phyloP scores from a whole-genome alignment of 1,140 invertebrate genomes.

The Kradibia gibbosae region DNA sequence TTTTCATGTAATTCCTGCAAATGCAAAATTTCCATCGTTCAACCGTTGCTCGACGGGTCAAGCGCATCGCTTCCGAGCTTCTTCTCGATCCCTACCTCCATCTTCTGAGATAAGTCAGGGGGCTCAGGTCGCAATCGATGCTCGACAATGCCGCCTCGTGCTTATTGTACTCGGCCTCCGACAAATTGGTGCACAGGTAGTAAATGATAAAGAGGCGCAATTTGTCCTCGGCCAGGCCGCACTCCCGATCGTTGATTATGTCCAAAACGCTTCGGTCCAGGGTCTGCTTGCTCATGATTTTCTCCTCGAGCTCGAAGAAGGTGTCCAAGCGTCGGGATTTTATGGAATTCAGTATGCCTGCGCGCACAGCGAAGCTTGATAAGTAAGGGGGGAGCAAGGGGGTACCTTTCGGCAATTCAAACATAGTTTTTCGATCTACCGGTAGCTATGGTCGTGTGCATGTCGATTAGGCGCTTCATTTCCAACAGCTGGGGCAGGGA shows the following conservation, averaged over 20 bases:
- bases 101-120: slow-evolving; percentile 89
- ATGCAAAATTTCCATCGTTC: too few relatives aligned
- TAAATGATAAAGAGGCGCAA: slow-evolving; percentile 96
- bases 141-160: slow-evolving; percentile 84
- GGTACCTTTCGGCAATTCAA: too few relatives aligned
- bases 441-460: slow-evolving; percentile 98
- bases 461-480: slow-evolving; percentile 97
- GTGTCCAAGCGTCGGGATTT: slow-evolving; percentile 94
- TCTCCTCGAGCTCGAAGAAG: slow-evolving; percentile 98
- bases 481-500: slow-evolving; percentile 96
- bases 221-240: slow-evolving; percentile 93
- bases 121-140: slow-evolving; percentile 88
- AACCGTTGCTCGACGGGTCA: too few relatives aligned
- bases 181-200: slow-evolving; percentile 88
- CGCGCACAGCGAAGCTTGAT: too few relatives aligned
- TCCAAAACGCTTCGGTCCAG: slow-evolving; percentile 85
- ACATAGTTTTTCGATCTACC: slow-evolving; percentile 69
- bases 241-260: slow-evolving; percentile 87
- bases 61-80: too few relatives aligned
- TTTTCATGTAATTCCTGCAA: slow-evolving; percentile 84
- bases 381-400: too few relatives aligned
- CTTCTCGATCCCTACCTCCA: slow-evolving; percentile 87
- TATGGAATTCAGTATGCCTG: slow-evolving; percentile 90
- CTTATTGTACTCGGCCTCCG: slow-evolving; percentile 88
- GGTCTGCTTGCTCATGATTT: slow-evolving; percentile 90